phyloP scores from a whole-genome alignment of 2,888 invertebrate genomes.

The Drosophila fungiperda region DNA sequence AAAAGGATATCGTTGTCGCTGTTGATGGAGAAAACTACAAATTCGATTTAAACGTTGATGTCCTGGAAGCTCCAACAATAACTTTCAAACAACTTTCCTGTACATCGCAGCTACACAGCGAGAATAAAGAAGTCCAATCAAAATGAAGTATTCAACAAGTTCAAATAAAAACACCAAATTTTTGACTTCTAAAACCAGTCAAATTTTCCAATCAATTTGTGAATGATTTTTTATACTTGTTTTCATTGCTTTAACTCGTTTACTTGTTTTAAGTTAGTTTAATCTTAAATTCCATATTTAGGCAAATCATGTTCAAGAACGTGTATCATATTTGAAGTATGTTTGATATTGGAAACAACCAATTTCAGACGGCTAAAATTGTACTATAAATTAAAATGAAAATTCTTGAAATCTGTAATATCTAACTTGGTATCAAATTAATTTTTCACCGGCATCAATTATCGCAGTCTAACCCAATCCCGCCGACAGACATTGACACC shows the following conservation, averaged over 20 bases:
- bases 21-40: constrained; percentile 10
- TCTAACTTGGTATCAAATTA: neutral
- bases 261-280: neutral
- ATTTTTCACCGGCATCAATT: neutral
- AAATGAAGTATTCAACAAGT: neutral
- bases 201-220: neutral
- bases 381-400: neutral
- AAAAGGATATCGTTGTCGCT: constrained; percentile 35
- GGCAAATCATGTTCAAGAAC: neutral
- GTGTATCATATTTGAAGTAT: neutral
- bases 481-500: constrained; percentile 9
- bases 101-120: neutral
- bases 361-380: neutral
- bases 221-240: too few relatives aligned
- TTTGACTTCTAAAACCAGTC: too few relatives aligned
- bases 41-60: constrained; percentile 24
- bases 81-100: constrained; percentile 7
- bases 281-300: neutral
- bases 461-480: neutral
- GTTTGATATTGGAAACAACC: neutral
- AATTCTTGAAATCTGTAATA: neutral
- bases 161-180: neutral
- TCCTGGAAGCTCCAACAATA: neutral
- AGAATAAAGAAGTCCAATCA: neutral
- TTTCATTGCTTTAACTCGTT: neutral